Conservation (phyloP, 2,888 invertebrate genomes). For the Campoletis raptor region DNA sequence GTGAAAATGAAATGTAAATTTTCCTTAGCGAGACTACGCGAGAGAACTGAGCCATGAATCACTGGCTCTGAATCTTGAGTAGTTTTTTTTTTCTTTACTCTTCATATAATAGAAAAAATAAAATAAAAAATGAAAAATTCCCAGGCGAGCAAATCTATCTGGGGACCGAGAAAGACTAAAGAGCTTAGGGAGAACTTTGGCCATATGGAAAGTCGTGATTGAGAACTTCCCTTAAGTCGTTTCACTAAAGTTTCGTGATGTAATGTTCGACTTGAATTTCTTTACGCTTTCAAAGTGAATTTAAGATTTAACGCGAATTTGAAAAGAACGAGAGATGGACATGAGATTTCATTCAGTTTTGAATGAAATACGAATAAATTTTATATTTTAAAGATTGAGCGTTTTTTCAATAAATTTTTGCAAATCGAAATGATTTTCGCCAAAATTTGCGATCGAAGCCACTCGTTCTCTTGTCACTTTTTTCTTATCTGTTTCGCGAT, state of each 20-base stretch:
- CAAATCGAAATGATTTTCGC: neutral
- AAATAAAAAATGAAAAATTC: slow-evolving; percentile 5
- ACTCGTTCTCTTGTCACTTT: slow-evolving; percentile 34
- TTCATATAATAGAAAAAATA: neutral
- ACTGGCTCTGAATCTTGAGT: neutral
- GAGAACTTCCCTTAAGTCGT: slow-evolving; percentile 49
- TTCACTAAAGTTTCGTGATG: slow-evolving; percentile 54
- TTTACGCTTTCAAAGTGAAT: slow-evolving; percentile 30
- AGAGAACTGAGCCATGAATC: slow-evolving; percentile 30
- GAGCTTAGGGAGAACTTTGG: slow-evolving; percentile 40
- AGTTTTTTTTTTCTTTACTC: slow-evolving; percentile 18
- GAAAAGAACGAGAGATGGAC: neutral
- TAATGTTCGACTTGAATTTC: slow-evolving; percentile 19
- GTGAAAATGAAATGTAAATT: slow-evolving; percentile 36
- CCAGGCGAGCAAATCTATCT: neutral
- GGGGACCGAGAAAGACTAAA: neutral
- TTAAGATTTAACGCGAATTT: slow-evolving; percentile 21
- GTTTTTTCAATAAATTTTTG: neutral
- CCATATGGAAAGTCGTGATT: slow-evolving; percentile 40
- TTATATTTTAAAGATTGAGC: neutral
- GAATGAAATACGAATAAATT: neutral
- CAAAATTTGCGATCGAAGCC: neutral
- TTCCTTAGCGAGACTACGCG: slow-evolving; percentile 4
- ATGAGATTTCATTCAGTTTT: neutral
- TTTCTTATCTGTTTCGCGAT: slow-evolving; percentile 46